A percentile compares a stretch with the other conserved stretches of the same genome.
These are phyloP conservation scores for Rhinoraja longicauda DNA, from an alignment of 2,797 vertebrate genomes.

Conservation along the genomic window DNA sequence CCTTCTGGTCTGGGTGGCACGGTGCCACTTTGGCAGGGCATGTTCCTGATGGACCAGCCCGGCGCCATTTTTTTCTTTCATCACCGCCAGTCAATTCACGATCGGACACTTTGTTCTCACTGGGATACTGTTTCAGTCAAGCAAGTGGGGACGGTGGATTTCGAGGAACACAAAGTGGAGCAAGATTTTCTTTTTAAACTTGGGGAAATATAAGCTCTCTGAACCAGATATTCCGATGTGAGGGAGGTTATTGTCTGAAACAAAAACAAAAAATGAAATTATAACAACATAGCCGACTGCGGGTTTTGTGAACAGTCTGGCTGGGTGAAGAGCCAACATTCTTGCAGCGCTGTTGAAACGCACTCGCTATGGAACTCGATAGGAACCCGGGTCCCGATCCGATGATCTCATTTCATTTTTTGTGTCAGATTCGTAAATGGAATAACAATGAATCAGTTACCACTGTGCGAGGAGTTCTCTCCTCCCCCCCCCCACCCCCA, in stretches of 20 bases:
- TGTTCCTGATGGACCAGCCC: neutral
- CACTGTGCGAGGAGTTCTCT: constrained; percentile 10
- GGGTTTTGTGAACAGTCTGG: neutral
- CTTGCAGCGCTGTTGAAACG: neutral
- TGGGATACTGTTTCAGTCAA: constrained; percentile 12
- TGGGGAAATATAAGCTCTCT: neutral
- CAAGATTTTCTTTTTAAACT: neutral
- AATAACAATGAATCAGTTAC: neutral
- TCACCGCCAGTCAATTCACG: neutral
- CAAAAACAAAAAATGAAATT: neutral
- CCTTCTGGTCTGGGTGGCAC: neutral
- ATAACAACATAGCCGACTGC: neutral
- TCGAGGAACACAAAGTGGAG: neutral
- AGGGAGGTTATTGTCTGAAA: neutral
- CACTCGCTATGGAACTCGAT: neutral
- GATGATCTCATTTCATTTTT: constrained; percentile 29
- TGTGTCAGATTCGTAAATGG: neutral
- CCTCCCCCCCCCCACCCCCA: neutral
- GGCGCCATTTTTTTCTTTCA: neutral
- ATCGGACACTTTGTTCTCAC: neutral
- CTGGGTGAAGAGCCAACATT: neutral
- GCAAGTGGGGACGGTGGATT: neutral
- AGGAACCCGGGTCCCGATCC: neutral
- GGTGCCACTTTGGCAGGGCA: neutral
- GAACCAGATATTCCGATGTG: constrained; percentile 7